Conservation (phyloP, 1,140 invertebrate species). For the Bombus polaris region DNA sequence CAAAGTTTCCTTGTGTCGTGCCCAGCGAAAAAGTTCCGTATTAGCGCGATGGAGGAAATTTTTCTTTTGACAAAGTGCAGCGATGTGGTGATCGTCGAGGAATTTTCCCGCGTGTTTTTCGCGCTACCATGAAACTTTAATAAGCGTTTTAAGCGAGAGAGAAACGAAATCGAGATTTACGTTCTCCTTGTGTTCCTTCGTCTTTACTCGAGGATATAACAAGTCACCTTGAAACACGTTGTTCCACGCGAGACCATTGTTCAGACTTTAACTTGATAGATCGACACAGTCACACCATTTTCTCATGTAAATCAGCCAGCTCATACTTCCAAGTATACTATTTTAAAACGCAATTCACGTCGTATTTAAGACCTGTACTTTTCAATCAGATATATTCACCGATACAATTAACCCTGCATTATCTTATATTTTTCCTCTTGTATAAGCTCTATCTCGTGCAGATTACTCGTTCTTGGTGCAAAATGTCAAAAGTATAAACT, state of each 20-base stretch:
- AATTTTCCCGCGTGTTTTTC: not conserved
- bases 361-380: not conserved
- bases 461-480: not conserved
- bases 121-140: not conserved
- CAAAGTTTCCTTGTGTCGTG: not conserved
- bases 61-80: not conserved
- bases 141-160: not conserved
- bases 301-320: not conserved
- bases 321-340: no score
- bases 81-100: not conserved
- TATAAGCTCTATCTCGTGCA: not conserved
- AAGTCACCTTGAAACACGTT: not conserved
- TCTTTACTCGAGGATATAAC: not conserved
- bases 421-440: not conserved
- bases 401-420: not conserved
- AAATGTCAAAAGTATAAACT: not conserved
- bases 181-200: not conserved
- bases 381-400: not conserved
- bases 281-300: not conserved
- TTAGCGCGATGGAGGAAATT: not conserved
- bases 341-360: not conserved
- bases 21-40: not conserved
- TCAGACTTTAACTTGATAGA: not conserved
- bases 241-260: not conserved
- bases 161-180: not conserved